These are phyloP conservation scores for Rhabdophis nuchalis DNA, from an alignment of 2,797 vertebrate genomes.

Conservation along the genomic window DNA sequence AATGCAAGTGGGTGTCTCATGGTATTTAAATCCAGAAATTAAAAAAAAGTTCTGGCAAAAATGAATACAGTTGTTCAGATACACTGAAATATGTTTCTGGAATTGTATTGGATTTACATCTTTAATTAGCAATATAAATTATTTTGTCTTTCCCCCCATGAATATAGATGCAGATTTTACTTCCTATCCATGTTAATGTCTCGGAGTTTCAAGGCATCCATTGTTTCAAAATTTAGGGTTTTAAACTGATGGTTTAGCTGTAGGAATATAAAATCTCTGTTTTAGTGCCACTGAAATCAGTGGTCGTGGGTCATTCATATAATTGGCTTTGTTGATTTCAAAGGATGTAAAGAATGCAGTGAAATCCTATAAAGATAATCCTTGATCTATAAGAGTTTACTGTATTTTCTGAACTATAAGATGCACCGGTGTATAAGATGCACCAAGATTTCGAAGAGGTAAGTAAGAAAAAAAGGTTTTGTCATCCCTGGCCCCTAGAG, in stretches of 20 bases:
- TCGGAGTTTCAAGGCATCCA: neutral
- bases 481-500: too few species aligned
- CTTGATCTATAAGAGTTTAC: neutral
- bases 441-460: too few species aligned
- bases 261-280: neutral
- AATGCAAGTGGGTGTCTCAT: slow-evolving; percentile 64
- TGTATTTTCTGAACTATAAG: too few species aligned
- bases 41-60: slow-evolving; percentile 33
- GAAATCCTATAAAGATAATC: neutral
- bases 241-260: neutral
- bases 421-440: too few species aligned
- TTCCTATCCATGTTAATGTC: neutral
- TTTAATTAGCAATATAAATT: slow-evolving; percentile 53
- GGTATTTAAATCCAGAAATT: slow-evolving; percentile 36
- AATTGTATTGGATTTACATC: slow-evolving; percentile 44
- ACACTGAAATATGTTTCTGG: slow-evolving; percentile 25
- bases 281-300: neutral
- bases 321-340: neutral
- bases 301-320: neutral
- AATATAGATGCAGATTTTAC: neutral
- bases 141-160: neutral
- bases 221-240: neutral
- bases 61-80: slow-evolving; percentile 32
- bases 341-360: neutral
- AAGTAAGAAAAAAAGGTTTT: too few species aligned